Evolutionary conservation across 2,113 vertebrate genomes (phyloP), one percentile per base, ranked within the genome.

Genomic region (Python bivittatus): DNA sequence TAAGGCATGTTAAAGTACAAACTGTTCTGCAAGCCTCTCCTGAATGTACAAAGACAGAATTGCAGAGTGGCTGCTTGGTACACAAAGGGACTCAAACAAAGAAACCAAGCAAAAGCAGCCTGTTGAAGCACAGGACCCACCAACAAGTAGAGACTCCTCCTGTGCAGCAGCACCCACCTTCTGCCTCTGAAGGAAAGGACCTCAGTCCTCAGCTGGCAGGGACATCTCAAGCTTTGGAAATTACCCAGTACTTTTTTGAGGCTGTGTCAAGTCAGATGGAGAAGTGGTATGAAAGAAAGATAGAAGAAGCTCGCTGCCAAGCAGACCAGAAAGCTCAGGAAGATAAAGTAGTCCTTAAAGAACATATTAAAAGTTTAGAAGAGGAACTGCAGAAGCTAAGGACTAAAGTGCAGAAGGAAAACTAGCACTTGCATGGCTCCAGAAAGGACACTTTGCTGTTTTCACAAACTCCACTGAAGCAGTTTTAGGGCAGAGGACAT

Each of bases 201-300:
- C 68, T 96, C 0, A 96, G 96, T 27, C 93, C 97, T 6, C 97
- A 97, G 0, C 91, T 96, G 91, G 97, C 94, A 94, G 98, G 98
- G 84, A 97, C 98, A 87, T 97, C 98, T 89, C 98, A 99, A 52
- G 98, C 99, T 0, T 96, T 99, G 95, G 99, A 99, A 97, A 98
- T 99, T 48, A 99, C 99, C 0, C 99, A 99, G 97, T 98, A 98
- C 95, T 99, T 99, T 96, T 99, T 99, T 0, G 98, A 99, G 97
- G 98, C 99, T 0, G 98, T 99, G 92, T 99, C 99, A 3, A 98
- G 98, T 0, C 99, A 99, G 97, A 99, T 99, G 99, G 99, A 99
- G 97, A 99, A 98, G 96, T 99, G 99, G 99, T 99, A 99, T 0
- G 98, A 99, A 64, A 97, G 98, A 91, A 99, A 99, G 97, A 98